phyloP scores from a whole-genome alignment of 2,113 vertebrate genomes.

The Galeopterus variegatus region DNA sequence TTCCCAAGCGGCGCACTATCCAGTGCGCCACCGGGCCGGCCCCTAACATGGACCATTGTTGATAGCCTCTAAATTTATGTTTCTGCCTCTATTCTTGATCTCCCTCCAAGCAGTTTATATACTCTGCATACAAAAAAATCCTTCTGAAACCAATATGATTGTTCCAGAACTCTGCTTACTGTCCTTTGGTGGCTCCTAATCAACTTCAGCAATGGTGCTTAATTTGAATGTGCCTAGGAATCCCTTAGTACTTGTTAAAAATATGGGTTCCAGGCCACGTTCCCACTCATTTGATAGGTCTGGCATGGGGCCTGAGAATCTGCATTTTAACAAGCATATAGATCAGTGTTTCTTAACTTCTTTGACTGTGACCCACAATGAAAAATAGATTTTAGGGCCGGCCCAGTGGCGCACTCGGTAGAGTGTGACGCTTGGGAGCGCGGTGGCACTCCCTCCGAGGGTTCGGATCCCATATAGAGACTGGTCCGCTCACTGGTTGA shows the following conservation, averaged over 20 bases:
- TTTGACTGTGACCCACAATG: background rate
- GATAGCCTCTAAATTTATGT: background rate
- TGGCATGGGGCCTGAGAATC: background rate
- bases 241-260: slow-evolving; percentile 35
- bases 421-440: too few species aligned
- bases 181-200: background rate
- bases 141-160: background rate
- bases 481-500: too few species aligned
- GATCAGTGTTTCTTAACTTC: background rate
- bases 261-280: background rate
- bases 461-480: too few species aligned
- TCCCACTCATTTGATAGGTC: background rate
- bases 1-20: too few species aligned
- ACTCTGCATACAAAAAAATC: background rate
- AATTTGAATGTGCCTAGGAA: background rate
- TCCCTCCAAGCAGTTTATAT: background rate
- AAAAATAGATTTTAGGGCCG: slow-evolving; percentile 35
- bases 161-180: slow-evolving; percentile 10
- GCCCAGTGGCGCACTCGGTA: too few species aligned
- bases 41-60: background rate
- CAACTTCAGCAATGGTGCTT: background rate
- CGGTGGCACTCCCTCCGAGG: too few species aligned
- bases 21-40: too few species aligned
- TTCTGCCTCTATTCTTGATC: background rate
- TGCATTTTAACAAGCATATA: background rate